Conservation (phyloP, 2,888 invertebrate species). For the Venusia cambrica region DNA sequence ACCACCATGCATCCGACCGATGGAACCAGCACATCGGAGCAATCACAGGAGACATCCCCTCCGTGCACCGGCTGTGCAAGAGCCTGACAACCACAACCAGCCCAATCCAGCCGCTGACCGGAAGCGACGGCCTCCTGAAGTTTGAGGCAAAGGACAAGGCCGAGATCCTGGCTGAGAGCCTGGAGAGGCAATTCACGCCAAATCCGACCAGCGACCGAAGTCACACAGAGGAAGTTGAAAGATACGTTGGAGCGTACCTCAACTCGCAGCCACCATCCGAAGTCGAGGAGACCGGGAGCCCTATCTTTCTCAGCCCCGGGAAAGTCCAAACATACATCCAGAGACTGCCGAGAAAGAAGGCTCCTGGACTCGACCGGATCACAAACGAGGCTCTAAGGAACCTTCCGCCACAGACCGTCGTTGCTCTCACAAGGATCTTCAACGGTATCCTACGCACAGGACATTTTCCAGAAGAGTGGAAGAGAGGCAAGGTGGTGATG, state of each 20-base stretch:
- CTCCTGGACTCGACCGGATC: constrained; percentile 1
- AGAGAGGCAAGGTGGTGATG: constrained; percentile 20
- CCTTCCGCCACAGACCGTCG: constrained; percentile 19
- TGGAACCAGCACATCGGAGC: constrained; percentile 2
- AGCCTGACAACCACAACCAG: background rate
- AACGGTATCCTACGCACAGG: constrained; percentile 28
- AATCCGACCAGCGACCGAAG: background rate
- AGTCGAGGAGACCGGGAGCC: background rate
- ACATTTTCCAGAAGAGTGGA: constrained; percentile 23
- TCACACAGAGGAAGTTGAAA: background rate
- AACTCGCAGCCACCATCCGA: background rate
- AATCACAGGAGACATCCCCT: constrained; percentile 1
- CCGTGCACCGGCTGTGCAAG: constrained; percentile 2
- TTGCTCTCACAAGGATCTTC: constrained; percentile 19
- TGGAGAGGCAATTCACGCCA: constrained; percentile 8
- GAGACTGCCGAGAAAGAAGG: background rate
- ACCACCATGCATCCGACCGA: constrained; percentile 1
- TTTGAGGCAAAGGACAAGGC: constrained; percentile 3
- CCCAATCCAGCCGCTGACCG: constrained; percentile 2
- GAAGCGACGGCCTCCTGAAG: background rate
- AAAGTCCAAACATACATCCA: background rate
- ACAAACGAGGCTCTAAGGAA: constrained; percentile 20
- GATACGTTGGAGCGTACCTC: background rate
- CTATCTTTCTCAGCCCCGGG: background rate
- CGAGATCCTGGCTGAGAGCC: constrained; percentile 4